Base-by-base conservation (phyloP, 2,113 vertebrate species). In the Istiophorus platypterus region DNA sequence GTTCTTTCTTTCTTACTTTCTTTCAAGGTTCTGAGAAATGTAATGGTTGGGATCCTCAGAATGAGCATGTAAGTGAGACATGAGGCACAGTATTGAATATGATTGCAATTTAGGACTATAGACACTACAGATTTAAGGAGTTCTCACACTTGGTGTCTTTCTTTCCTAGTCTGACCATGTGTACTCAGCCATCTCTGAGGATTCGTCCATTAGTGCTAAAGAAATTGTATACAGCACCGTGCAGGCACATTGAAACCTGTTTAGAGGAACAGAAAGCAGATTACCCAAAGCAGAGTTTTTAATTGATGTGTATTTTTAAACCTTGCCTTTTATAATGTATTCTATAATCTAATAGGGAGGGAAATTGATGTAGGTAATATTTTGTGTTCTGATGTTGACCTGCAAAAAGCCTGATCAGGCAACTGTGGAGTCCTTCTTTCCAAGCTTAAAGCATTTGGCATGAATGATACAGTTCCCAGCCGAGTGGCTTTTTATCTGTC, bases 121-220 rank as follows among this genome's bases (percentile, higher is more conserved):
- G 27, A 26, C 15, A 4, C 4, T 18, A 42, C 7, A 31, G 0
- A 52, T 24, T 10, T 42, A 18, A 24, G 1, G n/a, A 56, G 11
- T 22, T 56, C 45, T 75, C 10, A 70, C 14, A 14, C 1, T 9
- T 2, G 45, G 29, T 75, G 0, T 58, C 18, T 80, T 72, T 69
- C n/a, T 56, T 52, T 39, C 42, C 18, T 62, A 85, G 76, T 29
- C 1, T 39, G 56, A 67, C 41, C 86, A 91, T 7, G 0, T 63
- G 24, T 93, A 92, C 15, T 17, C 27, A 37, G 68, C 29, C 31
- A 87, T 92, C 64, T 0, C 82, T 13, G 82, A 88, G 2, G 10
- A 61, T 27, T 79, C 42, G 27, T 27, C 51, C 15, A 54, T 14
- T 61, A 47, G 24, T 8, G 24, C 8, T 52, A 27, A 29, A 9